Evolutionary conservation across 2,113 vertebrate genomes (phyloP).

Genomic region (Numenius arquata): DNA sequence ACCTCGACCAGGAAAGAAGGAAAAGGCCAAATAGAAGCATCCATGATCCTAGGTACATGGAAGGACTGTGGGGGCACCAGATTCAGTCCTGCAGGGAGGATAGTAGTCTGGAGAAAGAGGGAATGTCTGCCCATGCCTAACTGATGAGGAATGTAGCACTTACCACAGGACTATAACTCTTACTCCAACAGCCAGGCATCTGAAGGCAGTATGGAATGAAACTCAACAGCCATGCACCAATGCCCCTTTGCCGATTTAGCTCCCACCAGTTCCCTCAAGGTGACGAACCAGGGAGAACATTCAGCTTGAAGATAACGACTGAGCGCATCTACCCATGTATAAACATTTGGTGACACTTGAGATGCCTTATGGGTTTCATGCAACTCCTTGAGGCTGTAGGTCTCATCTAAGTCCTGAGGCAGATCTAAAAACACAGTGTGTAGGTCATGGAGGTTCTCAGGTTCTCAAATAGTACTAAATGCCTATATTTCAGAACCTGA

Average conservation of each 20-base stretch:
- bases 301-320: background rate
- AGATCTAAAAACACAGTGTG: background rate
- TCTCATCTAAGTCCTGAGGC: background rate
- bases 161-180: background rate
- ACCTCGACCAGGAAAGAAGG: background rate
- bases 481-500: background rate
- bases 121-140: background rate
- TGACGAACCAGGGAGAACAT: background rate
- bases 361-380: background rate
- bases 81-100: background rate
- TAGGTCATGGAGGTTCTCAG: background rate
- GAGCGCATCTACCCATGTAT: background rate
- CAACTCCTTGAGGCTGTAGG: background rate
- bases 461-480: background rate
- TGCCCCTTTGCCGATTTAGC: background rate
- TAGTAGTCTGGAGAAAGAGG: background rate
- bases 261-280: background rate
- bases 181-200: background rate
- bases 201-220: background rate
- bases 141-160: background rate
- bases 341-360: background rate
- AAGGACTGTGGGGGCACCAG: rapidly evolving
- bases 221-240: background rate
- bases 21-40: background rate
- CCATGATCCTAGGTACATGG: background rate